Evolutionary conservation across 2,888 invertebrate species (phyloP).

Genomic region (Drosophila nigricruria): DNA sequence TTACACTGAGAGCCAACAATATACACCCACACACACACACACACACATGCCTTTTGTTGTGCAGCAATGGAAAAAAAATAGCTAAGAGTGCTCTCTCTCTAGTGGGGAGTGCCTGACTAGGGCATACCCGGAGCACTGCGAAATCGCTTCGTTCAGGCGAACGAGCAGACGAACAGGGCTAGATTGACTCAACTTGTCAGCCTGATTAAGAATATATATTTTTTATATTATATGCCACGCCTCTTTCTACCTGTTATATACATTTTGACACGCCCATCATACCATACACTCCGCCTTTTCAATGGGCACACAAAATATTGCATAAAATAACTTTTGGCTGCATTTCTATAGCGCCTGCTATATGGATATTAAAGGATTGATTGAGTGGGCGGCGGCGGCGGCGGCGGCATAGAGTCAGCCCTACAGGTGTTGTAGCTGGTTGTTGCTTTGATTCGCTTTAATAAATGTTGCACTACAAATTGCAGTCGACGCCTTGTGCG

Average conservation of each 20-base stretch:
- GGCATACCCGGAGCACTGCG: not conserved
- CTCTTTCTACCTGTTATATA: not conserved
- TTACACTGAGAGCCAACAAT: not conserved
- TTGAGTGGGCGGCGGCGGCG: not conserved
- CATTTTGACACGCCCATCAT: too few species aligned
- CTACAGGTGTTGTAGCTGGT: not conserved
- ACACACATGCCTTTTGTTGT: constrained; percentile 29
- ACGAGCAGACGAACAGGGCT: not conserved
- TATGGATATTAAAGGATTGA: constrained; percentile 9
- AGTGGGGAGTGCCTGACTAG: not conserved
- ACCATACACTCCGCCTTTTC: not conserved
- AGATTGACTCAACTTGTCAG: not conserved
- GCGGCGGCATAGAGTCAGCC: not conserved
- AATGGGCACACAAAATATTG: constrained; percentile 18
- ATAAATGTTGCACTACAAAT: constrained; percentile 64
- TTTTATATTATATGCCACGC: not conserved
- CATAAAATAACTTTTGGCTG: constrained; percentile 59
- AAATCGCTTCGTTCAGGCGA: not conserved
- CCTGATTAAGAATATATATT: not conserved
- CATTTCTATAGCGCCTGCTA: constrained; percentile 19
- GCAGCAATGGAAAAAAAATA: not conserved
- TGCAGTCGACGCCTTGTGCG: constrained; percentile 53
- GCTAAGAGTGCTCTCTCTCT: not conserved
- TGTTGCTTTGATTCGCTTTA: constrained; percentile 31
- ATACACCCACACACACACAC: not conserved